Evolutionary conservation across 2,888 invertebrate species (phyloP), one percentile per base, ranked within the genome.

Genomic region (Apotomis betuletana): DNA sequence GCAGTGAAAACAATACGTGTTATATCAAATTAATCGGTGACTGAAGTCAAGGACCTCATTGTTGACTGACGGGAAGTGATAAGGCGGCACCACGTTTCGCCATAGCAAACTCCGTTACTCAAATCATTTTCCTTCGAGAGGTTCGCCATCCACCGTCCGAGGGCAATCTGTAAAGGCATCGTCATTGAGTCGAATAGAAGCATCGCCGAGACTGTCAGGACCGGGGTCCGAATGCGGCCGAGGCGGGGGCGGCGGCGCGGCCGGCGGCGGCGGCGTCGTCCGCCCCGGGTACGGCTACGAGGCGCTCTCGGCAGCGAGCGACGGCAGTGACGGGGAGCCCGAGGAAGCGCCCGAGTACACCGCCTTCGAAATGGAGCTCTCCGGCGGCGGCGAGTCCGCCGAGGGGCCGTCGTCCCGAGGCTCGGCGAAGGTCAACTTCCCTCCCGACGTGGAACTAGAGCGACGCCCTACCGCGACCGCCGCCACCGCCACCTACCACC

Each of bases 391-490:
- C 38, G 92, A 92, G 76, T 91, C 92, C 5, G 84, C 81, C 44
- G 92, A 92, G 67, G 91, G 89, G 4, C 91, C 90, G 1, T 91
- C 92, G 6, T 92, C 90, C 6, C 86, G 92, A 46, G 90, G 93
- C 75, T 95, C 94, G 70, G 94, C 95, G 74, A 94, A 95, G 79
- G 96, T 96, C 60, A 96, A 96, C 84, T 96, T 96, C 81, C 95
- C 94, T 8, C 95, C 94, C 46, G 92, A 91, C 75, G 87, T 94
- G 85, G 89, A 92, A 87, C 85, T 89, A 83, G 93, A 94, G 85
- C 86, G 91, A 15, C 85, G 93, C 27, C 88, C 94, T 10, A 90
- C 91, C 3, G 88, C 91, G 57, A 83, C 93, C 27, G 87, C 93
- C 69, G 77, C 92, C 41, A 67, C 74, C 12, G 82, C 89, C 58